A percentile compares a stretch with the other conserved stretches of the same genome.
Conservation (phyloP, 2,797 vertebrate genomes). For the Gobio occitaniae region DNA sequence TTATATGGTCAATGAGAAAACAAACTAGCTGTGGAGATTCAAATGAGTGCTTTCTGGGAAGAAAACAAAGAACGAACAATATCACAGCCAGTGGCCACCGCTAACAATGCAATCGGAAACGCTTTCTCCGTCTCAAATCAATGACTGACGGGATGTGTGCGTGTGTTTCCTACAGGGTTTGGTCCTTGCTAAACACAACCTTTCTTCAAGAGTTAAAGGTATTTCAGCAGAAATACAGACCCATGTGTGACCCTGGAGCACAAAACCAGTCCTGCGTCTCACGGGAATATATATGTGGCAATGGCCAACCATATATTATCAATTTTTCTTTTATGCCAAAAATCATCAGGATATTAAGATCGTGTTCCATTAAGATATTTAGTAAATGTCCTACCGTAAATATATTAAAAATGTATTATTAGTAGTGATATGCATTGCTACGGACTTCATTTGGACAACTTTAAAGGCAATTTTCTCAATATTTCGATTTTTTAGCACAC, state of each 20-base stretch:
- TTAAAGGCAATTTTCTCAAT: too few species aligned
- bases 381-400: too few species aligned
- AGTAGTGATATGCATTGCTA: too few species aligned
- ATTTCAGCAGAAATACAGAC: background rate
- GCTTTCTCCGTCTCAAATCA: background rate
- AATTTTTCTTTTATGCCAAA: too few species aligned
- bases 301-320: too few species aligned
- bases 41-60: constrained; percentile 1
- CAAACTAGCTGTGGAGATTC: constrained; percentile 11
- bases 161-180: background rate
- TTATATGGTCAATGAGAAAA: constrained; percentile 24
- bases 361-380: too few species aligned
- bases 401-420: too few species aligned
- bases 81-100: background rate
- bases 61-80: constrained; percentile 23
- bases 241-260: background rate
- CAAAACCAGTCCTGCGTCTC: too few species aligned
- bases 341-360: too few species aligned
- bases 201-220: background rate
- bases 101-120: constrained; percentile 22
- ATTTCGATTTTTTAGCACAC: too few species aligned
- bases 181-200: background rate
- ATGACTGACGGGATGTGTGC: background rate
- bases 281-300: too few species aligned
- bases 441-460: too few species aligned